Conservation (phyloP, 2,888 invertebrate species). For the Cantharis rustica region DNA sequence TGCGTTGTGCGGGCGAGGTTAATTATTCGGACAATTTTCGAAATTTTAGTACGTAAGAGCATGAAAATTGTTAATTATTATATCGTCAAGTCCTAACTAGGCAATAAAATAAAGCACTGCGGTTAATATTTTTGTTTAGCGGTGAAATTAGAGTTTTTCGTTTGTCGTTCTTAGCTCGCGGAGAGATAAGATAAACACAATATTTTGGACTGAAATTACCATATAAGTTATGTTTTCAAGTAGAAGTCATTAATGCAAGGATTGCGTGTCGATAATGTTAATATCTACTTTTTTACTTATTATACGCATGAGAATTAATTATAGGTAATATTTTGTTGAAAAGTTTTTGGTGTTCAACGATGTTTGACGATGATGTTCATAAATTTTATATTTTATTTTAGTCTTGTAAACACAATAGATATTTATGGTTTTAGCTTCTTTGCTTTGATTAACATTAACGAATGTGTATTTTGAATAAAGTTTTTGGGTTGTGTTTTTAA, state of each 20-base stretch:
- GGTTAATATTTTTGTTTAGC: background rate
- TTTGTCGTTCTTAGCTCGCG: background rate
- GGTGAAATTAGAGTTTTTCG: background rate
- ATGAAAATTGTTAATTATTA: background rate
- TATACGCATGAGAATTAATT: slow-evolving; percentile 18
- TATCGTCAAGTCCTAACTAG: background rate
- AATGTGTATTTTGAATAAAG: background rate
- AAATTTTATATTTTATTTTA: background rate
- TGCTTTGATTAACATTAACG: slow-evolving; percentile 2
- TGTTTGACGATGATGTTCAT: background rate
- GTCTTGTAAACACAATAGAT: background rate
- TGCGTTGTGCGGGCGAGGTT: background rate
- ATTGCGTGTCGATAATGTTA: slow-evolving; percentile 19
- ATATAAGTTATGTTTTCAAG: background rate
- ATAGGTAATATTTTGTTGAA: slow-evolving; percentile 1
- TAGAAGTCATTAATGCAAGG: slow-evolving; percentile 10
- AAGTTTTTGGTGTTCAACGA: background rate
- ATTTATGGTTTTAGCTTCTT: background rate
- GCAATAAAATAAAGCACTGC: background rate
- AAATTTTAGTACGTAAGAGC: background rate
- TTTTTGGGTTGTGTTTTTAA: slow-evolving; percentile 4
- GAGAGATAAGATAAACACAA: background rate
- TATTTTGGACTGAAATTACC: background rate
- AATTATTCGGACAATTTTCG: background rate
- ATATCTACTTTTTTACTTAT: slow-evolving; percentile 13